Conservation (phyloP, 1,140 invertebrate genomes). For the Sweltsa coloradensis region DNA sequence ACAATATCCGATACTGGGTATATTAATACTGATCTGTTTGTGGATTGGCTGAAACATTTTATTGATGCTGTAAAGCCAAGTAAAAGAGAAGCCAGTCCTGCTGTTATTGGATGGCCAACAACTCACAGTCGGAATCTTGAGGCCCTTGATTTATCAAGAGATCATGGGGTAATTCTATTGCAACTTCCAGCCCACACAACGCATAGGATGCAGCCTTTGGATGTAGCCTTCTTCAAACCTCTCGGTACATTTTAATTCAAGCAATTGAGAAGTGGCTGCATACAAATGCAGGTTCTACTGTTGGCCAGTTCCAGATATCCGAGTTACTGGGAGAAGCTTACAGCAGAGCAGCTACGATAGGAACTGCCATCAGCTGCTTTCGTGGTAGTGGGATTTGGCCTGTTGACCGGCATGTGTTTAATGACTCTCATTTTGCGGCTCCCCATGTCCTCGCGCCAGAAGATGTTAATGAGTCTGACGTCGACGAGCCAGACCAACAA, state of each 20-base stretch:
- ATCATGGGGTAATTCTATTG: constrained; percentile 7
- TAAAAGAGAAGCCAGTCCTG: background rate
- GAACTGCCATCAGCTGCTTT: constrained; percentile 29
- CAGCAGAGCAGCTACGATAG: constrained; percentile 23
- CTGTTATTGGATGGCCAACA: background rate
- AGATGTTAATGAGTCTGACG: too few relatives aligned
- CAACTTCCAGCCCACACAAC: constrained; percentile 8
- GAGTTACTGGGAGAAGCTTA: constrained; percentile 24
- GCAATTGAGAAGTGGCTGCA: constrained; percentile 18
- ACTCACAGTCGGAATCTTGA: background rate
- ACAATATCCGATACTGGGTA: constrained; percentile 6
- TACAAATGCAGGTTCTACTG: constrained; percentile 22
- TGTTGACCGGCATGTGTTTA: constrained; percentile 25
- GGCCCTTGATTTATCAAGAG: constrained; percentile 3
- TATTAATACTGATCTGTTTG: constrained; percentile 4
- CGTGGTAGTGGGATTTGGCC: constrained; percentile 26
- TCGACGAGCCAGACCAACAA: too few relatives aligned
- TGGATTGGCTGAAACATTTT: constrained; percentile 3
- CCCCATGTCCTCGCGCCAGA: too few relatives aligned
- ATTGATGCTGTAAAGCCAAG: background rate
- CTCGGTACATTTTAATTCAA: constrained; percentile 21
- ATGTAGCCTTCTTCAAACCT: constrained; percentile 8
- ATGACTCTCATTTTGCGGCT: constrained; percentile 18
- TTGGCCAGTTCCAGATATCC: constrained; percentile 24
- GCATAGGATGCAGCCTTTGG: constrained; percentile 9